Evolutionary conservation across 2,797 vertebrate genomes (phyloP), one percentile per base, ranked within the genome.

Genomic region (Hapalemur alaotrensis): DNA sequence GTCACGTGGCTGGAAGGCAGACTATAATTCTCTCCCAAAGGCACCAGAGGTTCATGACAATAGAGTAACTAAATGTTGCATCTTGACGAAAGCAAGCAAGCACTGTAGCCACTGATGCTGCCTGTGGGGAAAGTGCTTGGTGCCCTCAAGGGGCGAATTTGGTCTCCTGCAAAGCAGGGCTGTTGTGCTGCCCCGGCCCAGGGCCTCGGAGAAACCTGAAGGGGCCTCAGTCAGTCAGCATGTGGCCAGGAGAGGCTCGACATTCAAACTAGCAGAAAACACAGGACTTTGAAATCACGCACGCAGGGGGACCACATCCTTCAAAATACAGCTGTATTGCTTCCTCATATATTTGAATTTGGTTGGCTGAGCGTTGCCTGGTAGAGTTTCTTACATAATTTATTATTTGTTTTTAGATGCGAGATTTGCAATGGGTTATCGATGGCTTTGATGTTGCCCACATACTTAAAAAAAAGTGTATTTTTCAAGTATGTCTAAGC

Each of bases 1-100:
- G 57, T 96, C 96, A 95, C 54, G 61, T 83, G 80, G 50, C 75
- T 94, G 78, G 91, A 90, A 96, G 72, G 72, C 80, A 97, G 89
- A 94, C 85, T 91, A 25, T 61, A 94, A 94, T 96, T 96, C 46
- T 90, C 95, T 91, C 85, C 80, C 87, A 93, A 82, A 92, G 97
- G 88, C 69, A 85, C 73, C 96, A 76, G 35, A 96, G 94, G 96
- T 92, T 92, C 89, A 79, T 35, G 81, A 88, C 82, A 97, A 84
- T 91, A 94, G 48, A 87, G 70, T 82, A 61, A 78, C 95, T 76
- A 70, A 91, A 61, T 65, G 87, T 65, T 90, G 46, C 83, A 75
- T 79, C 57, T 12, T 65, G 67, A 70, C 67, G 92, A 81, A 76
- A 61, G 86, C 59, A 93, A 97, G 91, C 92, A 96, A 92, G 79